A percentile compares a stretch with the other conserved stretches of the same genome.
phyloP scores from a whole-genome alignment of 1,140 invertebrate species.

The Nomia melanderi region DNA sequence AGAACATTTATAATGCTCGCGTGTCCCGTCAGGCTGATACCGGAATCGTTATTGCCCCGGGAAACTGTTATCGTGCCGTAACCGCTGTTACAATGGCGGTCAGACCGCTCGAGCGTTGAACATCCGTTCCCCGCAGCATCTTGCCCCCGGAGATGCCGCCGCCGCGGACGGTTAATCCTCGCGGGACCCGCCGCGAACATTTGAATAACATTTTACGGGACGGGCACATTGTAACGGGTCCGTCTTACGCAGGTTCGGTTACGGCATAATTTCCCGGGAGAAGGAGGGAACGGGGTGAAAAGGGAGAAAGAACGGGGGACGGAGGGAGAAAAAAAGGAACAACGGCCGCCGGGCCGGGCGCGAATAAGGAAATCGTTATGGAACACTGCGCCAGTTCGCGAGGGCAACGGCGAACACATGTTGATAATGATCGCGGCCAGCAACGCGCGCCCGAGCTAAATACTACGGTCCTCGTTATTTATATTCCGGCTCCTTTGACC shows the following conservation, averaged over 20 bases:
- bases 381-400: neutral
- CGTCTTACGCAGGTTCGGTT: neutral
- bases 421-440: neutral
- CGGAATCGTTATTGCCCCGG: constrained; percentile 31
- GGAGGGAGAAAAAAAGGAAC: neutral
- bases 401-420: neutral
- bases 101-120: constrained; percentile 42
- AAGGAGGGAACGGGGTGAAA: neutral
- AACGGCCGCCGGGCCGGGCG: neutral
- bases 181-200: neutral
- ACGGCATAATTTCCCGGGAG: neutral
- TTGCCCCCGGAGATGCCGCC: neutral
- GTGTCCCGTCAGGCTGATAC: constrained; percentile 27
- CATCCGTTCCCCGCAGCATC: constrained; percentile 23
- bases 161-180: neutral
- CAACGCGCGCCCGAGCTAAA: neutral
- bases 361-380: constrained; percentile 18
- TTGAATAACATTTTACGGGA: constrained; percentile 8
- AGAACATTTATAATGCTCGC: constrained; percentile 17
- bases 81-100: constrained; percentile 45
- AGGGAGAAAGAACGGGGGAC: no score
- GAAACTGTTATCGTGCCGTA: constrained; percentile 51
- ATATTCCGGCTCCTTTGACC: constrained; percentile 1
- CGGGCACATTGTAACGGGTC: constrained; percentile 2
- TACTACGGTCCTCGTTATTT: neutral